These are phyloP conservation scores for Nemopilema nomurai DNA, from an alignment of 30 jellyfish, hydroid and myxozoan species.

Conservation along the genomic window DNA sequence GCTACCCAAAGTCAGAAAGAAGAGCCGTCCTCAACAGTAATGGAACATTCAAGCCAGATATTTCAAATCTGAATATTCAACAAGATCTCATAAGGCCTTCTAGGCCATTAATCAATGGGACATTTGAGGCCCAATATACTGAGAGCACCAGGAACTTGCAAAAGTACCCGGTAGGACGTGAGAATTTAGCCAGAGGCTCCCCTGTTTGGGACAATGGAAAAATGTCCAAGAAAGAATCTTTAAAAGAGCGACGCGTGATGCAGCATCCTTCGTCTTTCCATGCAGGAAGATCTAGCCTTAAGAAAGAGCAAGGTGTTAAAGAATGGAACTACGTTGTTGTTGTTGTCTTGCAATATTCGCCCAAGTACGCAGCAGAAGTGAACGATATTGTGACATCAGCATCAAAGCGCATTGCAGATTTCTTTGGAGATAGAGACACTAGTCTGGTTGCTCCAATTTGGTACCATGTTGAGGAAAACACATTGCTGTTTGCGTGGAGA, in stretches of 20 bases:
- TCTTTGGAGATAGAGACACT: constrained; percentile 2
- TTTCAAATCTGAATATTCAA: not conserved
- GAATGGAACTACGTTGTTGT: constrained; percentile 19
- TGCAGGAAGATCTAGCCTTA: too few relatives aligned
- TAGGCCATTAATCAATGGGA: not conserved
- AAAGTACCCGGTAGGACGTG: not conserved
- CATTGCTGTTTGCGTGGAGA: constrained; percentile 20
- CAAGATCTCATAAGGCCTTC: not conserved
- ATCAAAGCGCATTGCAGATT: constrained; percentile 4
- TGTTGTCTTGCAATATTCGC: not conserved
- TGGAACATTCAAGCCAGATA: not conserved
- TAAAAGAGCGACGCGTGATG: too few relatives aligned
- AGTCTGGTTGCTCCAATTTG: constrained; percentile 11
- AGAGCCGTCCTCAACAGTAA: not conserved
- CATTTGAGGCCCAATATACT: not conserved
- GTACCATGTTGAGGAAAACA: not conserved
- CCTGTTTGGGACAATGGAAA: not conserved
- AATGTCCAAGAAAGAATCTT: not conserved
- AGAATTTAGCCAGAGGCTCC: not conserved
- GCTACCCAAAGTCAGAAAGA: not conserved
- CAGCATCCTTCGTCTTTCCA: too few relatives aligned
- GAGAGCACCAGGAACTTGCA: not conserved
- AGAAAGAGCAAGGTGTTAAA: too few relatives aligned
- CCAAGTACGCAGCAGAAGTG: not conserved
- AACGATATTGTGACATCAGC: not conserved